Conservation (phyloP, 2,888 invertebrate genomes). For the Drosophila monieri region DNA sequence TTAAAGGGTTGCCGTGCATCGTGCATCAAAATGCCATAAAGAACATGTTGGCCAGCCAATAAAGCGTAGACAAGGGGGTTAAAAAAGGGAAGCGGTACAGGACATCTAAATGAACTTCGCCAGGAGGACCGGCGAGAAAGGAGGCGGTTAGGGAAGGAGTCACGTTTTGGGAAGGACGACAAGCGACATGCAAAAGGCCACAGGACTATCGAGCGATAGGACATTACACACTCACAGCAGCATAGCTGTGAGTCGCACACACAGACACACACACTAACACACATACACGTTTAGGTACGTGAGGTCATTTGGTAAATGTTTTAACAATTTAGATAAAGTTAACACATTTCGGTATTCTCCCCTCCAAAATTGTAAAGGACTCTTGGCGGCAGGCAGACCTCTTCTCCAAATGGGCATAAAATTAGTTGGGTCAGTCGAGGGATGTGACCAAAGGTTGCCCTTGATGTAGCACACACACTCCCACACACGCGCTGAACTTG, state of each 20-base stretch:
- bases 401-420: conserved; percentile 73
- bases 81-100: neutral
- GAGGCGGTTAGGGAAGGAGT: conserved; percentile 27
- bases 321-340: conserved; percentile 82
- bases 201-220: conserved; percentile 61
- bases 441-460: conserved; percentile 69
- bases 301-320: conserved; percentile 82
- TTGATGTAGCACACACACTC: conserved; percentile 49
- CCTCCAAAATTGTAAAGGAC: conserved; percentile 53
- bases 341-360: conserved; percentile 75
- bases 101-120: conserved; percentile 57
- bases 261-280: conserved; percentile 14
- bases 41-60: conserved; percentile 69
- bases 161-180: conserved; percentile 55
- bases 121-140: conserved; percentile 14
- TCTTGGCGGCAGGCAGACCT: conserved; percentile 35
- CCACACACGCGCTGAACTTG: conserved; percentile 61
- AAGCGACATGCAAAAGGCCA: conserved; percentile 37
- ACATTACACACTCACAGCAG: conserved; percentile 21
- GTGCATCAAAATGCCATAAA: conserved; percentile 71
- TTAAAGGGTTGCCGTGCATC: conserved; percentile 66
- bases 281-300: conserved; percentile 63
- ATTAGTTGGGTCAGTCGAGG: conserved; percentile 74
- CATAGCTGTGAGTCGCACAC: neutral
- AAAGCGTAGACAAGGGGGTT: conserved; percentile 61